Conservation (phyloP, 2,888 invertebrate species). For the Agrenia bidenticulata region DNA sequence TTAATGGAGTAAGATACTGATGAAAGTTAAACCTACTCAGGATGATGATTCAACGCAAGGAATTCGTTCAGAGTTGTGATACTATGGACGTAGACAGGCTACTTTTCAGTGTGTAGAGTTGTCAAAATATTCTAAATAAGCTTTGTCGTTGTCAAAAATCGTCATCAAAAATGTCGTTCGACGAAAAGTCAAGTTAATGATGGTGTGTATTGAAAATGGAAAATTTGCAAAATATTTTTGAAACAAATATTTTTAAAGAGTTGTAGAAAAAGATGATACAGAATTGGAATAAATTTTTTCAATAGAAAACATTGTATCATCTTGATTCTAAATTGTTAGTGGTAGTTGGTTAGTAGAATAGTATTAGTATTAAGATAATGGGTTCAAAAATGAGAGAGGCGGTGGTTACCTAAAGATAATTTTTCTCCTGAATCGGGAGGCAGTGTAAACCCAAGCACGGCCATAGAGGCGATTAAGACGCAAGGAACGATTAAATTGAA, state of each 20-base stretch:
- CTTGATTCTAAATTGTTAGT: neutral
- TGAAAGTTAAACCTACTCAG: too few species aligned
- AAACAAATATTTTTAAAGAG: neutral
- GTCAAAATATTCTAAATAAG: too few species aligned
- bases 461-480: slow-evolving; percentile 97
- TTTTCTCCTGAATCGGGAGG: slow-evolving; percentile 98
- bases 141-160: neutral
- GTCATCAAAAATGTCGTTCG: neutral
- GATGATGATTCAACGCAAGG: too few species aligned
- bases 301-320: slow-evolving; percentile 11
- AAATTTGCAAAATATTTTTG: neutral
- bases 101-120: too few species aligned
- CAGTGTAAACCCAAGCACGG: slow-evolving; percentile 94
- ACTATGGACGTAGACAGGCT: too few species aligned
- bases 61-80: too few species aligned
- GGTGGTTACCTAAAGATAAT: slow-evolving; percentile 77
- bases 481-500: slow-evolving; percentile 99
- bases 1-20: too few species aligned
- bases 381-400: neutral
- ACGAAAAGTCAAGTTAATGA: neutral
- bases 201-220: neutral
- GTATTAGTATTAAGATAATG: too few species aligned
- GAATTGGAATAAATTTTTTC: neutral
- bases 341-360: neutral
- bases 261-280: slow-evolving; percentile 1